phyloP scores from a whole-genome alignment of 2,888 invertebrate species.

The Fabriciana adippe region DNA sequence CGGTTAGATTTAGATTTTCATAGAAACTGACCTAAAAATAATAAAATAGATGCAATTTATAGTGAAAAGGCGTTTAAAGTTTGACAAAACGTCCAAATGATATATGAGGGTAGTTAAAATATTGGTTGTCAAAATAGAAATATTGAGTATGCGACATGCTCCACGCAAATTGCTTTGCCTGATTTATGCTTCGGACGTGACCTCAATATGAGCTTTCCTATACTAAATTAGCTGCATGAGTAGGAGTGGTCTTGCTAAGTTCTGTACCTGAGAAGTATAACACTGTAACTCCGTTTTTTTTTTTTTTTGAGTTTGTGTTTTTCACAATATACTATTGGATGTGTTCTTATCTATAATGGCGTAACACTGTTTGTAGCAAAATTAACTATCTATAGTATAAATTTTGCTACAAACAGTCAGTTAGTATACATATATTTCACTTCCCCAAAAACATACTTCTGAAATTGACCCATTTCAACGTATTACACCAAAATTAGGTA shows the following conservation, averaged over 20 bases:
- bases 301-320: too few species aligned
- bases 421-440: too few species aligned
- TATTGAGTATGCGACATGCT: conserved; percentile 34
- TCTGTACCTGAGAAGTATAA: too few species aligned
- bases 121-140: conserved; percentile 39
- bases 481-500: too few species aligned
- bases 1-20: background rate
- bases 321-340: too few species aligned
- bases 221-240: conserved; percentile 16
- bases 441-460: too few species aligned
- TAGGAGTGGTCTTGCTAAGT: background rate
- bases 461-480: too few species aligned
- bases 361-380: too few species aligned
- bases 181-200: conserved; percentile 39
- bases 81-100: conserved; percentile 30
- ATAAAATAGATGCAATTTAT: conserved; percentile 13
- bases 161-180: conserved; percentile 39
- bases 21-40: background rate
- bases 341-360: too few species aligned
- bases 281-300: too few species aligned
- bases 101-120: conserved; percentile 30
- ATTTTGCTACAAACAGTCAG: too few species aligned
- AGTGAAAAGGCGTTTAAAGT: conserved; percentile 24
- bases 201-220: conserved; percentile 26
- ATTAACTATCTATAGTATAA: too few species aligned